phyloP scores from a whole-genome alignment of 2,888 invertebrate genomes.

The Cephus pulcher region DNA sequence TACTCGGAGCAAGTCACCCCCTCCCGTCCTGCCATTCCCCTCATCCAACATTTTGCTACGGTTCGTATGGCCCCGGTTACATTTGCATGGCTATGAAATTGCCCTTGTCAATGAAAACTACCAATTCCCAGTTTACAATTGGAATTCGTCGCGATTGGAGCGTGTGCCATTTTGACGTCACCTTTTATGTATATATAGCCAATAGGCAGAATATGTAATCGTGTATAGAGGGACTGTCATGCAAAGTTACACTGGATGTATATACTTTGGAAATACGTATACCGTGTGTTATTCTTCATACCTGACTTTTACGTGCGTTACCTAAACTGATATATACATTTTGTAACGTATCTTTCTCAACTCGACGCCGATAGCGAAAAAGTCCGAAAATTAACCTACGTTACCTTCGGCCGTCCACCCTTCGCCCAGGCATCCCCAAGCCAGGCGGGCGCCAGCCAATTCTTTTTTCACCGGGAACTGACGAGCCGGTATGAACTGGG shows the following conservation, averaged over 20 bases:
- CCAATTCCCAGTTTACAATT: not conserved
- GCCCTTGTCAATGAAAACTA: slow-evolving; percentile 5
- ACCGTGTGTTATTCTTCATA: not conserved
- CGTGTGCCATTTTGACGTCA: slow-evolving; percentile 44
- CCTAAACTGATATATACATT: not conserved
- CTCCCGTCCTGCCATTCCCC: not conserved
- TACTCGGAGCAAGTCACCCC: not conserved
- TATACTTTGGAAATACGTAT: not conserved
- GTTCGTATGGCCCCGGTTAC: not conserved
- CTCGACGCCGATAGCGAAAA: no score
- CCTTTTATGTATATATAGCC: not conserved
- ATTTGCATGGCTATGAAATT: slow-evolving; percentile 3
- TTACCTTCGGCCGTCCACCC: no score
- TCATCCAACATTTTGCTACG: not conserved
- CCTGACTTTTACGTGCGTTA: not conserved
- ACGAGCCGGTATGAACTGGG: no score
- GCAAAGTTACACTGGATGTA: not conserved
- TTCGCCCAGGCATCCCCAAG: no score
- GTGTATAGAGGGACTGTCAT: not conserved
- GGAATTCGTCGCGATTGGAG: slow-evolving; percentile 2
- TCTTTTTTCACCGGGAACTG: no score
- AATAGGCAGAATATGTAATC: not conserved
- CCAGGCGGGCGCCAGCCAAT: no score
- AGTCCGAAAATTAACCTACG: no score
- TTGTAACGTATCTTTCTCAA: no score